Evolutionary conservation across 2,113 vertebrate genomes (phyloP).

Genomic region (Cariama cristata): DNA sequence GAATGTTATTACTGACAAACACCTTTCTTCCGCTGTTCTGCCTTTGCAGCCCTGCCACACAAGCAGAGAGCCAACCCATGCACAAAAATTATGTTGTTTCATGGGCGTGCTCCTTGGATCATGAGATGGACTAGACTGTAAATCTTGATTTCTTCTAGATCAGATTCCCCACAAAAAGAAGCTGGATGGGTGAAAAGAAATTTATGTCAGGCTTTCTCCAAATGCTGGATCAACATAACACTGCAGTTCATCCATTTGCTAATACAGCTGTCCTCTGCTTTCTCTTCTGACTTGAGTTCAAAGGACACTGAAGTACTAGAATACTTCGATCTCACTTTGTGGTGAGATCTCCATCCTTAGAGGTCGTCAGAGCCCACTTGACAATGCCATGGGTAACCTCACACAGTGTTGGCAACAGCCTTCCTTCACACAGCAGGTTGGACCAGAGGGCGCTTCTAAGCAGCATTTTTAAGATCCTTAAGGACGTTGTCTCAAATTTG

Average conservation of each 20-base stretch:
- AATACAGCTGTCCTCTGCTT: not conserved
- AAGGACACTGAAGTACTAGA: not conserved
- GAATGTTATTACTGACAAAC: not conserved
- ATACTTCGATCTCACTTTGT: not conserved
- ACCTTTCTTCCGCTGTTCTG: not conserved
- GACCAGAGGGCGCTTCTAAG: not conserved
- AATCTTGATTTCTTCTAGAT: not conserved
- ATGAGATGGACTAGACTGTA: not conserved
- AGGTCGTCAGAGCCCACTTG: not conserved
- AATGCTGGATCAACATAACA: not conserved
- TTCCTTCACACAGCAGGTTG: not conserved
- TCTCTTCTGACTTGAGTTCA: not conserved
- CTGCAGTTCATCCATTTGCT: not conserved
- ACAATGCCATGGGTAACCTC: not conserved
- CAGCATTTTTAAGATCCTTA: not conserved
- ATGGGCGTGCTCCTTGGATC: not conserved
- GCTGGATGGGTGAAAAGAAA: not conserved
- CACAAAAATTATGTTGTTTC: not conserved
- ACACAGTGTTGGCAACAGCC: not conserved
- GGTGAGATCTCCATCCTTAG: not conserved
- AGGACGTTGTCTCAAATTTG: not conserved
- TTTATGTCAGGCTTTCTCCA: not conserved
- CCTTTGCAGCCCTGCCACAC: not conserved
- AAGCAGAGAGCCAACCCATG: not conserved
- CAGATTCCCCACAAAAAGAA: not conserved